Evolutionary conservation across 2,888 invertebrate species (phyloP), one percentile per base, ranked within the genome.

Genomic region (Stegana nigrithorax): DNA sequence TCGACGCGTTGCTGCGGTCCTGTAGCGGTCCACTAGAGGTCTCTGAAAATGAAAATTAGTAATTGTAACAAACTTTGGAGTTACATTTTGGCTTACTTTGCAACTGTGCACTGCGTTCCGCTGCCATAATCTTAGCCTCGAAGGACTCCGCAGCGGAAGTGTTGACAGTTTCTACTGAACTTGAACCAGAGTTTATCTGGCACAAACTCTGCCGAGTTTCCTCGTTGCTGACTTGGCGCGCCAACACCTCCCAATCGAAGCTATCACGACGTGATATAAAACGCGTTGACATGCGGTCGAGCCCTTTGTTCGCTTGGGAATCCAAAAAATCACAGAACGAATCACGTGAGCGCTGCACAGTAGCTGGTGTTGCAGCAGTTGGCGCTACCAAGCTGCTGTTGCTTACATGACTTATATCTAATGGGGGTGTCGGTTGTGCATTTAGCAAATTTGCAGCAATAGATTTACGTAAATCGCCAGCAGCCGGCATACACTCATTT

Each of bases 301-400:
- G 68, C 1, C 67, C 65, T 12, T 74, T 75, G 57, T 68, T 72
- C 0, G 73, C 71, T 55, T 81, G 81, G 45, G 78, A 77, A 63
- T 85, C 85, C 1, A 85, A 60, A 57, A 84, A 85, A 62, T 85
- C 85, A 63, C 77, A 80, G 63, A 85, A 85, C 0, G 85, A 85
- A 67, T 85, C 85, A 0, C 84, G 75, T 5, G 72, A 73, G 8
- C 63, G 66, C 0, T 72, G 69, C 2, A 53, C 36, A 21, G 60
- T 62, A 12, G 70, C 68, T 4, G 68, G 58, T 1, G 66, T 60
- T 2, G 45, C 50, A 42, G 62, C n/a, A 8, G 12, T 14, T 10
- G 12, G n/a, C 17, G 10, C 68, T 10, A 64, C 21, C 3, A 2
- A 17, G 27, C 26, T 62, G 10, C 45, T 56, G 19, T 67, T 10